Percentiles rank a stretch among this genome's conserved stretches.
Evolutionary conservation across 1,140 invertebrate genomes (phyloP).

Genomic region (Meloidogyne hapla): DNA sequence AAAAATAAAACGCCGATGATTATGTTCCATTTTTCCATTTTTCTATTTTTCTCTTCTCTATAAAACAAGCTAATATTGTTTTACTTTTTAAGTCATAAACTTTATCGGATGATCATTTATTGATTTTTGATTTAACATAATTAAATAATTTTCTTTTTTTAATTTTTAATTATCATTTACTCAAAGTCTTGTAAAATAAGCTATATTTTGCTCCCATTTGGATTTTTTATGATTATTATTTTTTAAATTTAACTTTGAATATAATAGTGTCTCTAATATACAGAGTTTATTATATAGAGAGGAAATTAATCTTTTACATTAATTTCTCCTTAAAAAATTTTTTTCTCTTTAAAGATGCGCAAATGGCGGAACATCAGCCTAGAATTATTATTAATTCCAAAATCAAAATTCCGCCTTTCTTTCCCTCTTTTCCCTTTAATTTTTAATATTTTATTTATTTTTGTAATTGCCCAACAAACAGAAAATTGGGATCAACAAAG

Average conservation of each 20-base stretch:
- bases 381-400: background rate
- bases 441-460: background rate
- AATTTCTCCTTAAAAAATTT: no score
- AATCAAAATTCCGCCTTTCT: background rate
- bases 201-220: no score
- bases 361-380: background rate
- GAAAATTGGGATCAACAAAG: constrained; percentile 5
- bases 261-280: no score
- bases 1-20: constrained; percentile 5
- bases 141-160: no score
- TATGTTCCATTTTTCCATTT: background rate
- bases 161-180: no score
- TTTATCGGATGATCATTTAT: background rate
- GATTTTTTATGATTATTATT: no score
- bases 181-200: no score
- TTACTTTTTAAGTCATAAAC: background rate
- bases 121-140: background rate
- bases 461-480: background rate
- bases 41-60: background rate
- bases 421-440: constrained; percentile 1
- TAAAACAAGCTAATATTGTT: background rate
- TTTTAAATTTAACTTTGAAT: no score
- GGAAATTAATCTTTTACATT: no score
- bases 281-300: no score
- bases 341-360: background rate